Base-by-base conservation (phyloP, 2,888 invertebrate species). In the Catocala nupta region DNA sequence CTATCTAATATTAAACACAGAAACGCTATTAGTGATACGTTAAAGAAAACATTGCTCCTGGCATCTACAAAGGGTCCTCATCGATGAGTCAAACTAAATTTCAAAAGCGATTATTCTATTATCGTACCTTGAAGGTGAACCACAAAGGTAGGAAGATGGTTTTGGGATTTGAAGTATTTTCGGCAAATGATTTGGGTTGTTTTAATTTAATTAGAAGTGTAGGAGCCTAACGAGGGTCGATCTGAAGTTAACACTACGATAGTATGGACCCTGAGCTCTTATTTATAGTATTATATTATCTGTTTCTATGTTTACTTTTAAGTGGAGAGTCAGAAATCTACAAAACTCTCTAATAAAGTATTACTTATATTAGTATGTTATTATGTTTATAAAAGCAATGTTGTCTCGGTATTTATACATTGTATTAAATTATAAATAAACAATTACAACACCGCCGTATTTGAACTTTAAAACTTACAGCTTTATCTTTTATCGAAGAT, bases 121-220 rank as follows among this genome's bases (percentile, higher is more conserved):
- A 44, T 61, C 52, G 7, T 47, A 36, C 49, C 55, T 47, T 11
- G 45, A 54, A 48, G 48, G 55, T 50, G 9, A 50, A 36, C 49
- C 55, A 50, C 12, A 48, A 54, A 48, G 48, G 55, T 50, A 47
- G 16, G 5, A 13, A 16, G 10, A 59, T 55, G 57, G 54, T 65
- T 54, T 63, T 49, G 45, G 53, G 55, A 53, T 48, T 55, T 49
- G 13, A 65, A 69, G 59, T 59, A 66, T 61, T 75, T 73, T 67
- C 58, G 62, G 55, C 51, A 64, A 65, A 75, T 79, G 72, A 78
- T 77, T 77, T 68, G 70, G 76, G 76, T 77, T 77, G 69, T 76
- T 80, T 81, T 75, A 82, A 84, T 82, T 80, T 75, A 82, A 84
- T 84, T 80, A 76, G 73, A 80, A 70, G 71, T 74, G 73, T 72